Percentiles rank a stretch among this genome's conserved stretches.
Conservation (phyloP, 2,113 vertebrate species). For the Nycticryphes semicollaris region DNA sequence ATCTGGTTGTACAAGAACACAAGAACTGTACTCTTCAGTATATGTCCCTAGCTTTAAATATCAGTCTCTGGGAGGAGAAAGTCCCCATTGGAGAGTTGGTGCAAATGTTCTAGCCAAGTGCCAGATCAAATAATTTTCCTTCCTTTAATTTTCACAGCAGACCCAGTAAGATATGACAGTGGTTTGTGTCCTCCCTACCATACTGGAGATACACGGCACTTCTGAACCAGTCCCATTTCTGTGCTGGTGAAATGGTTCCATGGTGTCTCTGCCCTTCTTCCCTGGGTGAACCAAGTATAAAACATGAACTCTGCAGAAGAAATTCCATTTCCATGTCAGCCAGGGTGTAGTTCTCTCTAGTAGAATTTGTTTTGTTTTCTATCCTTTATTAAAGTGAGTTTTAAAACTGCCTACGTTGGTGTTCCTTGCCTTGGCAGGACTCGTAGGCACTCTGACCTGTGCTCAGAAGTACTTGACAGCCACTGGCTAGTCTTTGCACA, state of each 20-base stretch:
- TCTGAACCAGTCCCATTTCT: not conserved
- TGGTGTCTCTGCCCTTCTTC: not conserved
- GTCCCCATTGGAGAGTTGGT: not conserved
- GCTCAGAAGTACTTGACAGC: not conserved
- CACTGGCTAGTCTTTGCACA: not conserved
- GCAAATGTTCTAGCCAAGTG: not conserved
- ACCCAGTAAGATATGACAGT: not conserved
- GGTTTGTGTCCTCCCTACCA: not conserved
- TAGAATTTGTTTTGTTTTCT: not conserved
- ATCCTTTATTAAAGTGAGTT: not conserved
- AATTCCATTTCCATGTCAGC: not conserved
- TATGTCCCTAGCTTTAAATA: not conserved
- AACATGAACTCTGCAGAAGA: not conserved
- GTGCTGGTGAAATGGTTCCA: not conserved
- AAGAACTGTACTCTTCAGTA: not conserved
- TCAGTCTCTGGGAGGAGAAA: not conserved
- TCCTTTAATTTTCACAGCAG: not conserved
- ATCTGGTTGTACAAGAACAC: not conserved
- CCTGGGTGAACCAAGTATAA: not conserved
- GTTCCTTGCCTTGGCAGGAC: not conserved
- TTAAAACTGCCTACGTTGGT: not conserved
- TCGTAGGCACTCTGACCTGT: not conserved
- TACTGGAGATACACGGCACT: not conserved
- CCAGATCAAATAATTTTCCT: not conserved
- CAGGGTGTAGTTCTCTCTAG: not conserved